Percentiles rank a stretch among this genome's conserved stretches.
Conservation (phyloP, 2,113 vertebrate species). For the Rhineura floridana region DNA sequence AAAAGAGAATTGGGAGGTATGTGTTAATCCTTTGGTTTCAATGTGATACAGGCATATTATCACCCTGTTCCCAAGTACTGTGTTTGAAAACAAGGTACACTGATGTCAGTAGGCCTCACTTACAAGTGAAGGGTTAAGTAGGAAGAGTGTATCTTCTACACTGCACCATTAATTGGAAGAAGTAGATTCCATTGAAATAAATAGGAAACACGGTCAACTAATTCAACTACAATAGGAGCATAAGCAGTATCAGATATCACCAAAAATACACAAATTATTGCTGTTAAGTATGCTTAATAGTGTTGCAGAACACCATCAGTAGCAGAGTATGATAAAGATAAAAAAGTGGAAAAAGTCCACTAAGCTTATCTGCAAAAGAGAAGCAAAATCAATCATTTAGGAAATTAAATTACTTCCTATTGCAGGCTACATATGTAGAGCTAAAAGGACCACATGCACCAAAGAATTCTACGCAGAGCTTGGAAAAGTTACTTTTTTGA, state of each 20-base stretch:
- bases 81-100: neutral
- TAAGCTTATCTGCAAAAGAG: neutral
- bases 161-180: neutral
- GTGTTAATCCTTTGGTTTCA: neutral
- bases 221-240: neutral
- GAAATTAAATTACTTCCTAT: neutral
- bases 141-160: neutral
- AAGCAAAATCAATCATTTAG: neutral
- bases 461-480: neutral
- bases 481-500: no score
- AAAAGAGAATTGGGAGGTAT: neutral
- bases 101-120: neutral
- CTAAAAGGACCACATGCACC: neutral
- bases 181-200: neutral
- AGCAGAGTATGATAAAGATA: neutral
- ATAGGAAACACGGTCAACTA: neutral
- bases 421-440: neutral
- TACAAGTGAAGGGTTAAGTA: neutral
- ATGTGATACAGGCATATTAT: neutral
- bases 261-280: neutral
- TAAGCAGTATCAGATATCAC: neutral
- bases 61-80: neutral
- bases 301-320: neutral
- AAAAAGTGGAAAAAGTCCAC: neutral
- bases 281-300: neutral